These are phyloP conservation scores for Heptranchias perlo DNA, from an alignment of 2,113 vertebrate species.

Conservation along the genomic window DNA sequence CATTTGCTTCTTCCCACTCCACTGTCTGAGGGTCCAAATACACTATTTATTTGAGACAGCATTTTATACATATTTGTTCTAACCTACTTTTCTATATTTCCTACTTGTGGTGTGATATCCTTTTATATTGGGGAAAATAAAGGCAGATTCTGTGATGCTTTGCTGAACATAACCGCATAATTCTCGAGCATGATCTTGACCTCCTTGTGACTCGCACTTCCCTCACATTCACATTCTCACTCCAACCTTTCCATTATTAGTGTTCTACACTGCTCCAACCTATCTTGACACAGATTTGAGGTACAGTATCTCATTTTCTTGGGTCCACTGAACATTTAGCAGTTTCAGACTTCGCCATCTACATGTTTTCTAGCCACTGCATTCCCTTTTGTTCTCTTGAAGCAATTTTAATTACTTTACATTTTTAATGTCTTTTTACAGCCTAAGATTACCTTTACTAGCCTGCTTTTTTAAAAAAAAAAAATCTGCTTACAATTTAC, in stretches of 20 bases:
- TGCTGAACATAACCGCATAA: neutral
- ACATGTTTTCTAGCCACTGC: too few relatives aligned
- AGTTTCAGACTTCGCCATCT: too few relatives aligned
- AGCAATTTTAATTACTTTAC: too few relatives aligned
- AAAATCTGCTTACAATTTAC: neutral
- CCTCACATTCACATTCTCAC: neutral
- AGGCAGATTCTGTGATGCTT: neutral
- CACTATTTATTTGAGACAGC: neutral
- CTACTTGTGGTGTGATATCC: neutral
- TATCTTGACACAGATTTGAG: neutral
- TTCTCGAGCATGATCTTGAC: neutral
- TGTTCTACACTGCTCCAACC: neutral
- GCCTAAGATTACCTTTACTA: neutral
- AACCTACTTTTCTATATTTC: neutral
- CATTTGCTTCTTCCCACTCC: neutral
- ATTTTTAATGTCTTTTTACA: neutral
- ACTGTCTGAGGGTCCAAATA: neutral
- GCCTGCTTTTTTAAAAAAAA: neutral
- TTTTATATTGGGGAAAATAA: neutral
- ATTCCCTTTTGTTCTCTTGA: too few relatives aligned
- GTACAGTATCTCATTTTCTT: neutral
- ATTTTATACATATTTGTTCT: too few relatives aligned
- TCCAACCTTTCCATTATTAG: neutral
- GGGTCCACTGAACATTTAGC: too few relatives aligned
- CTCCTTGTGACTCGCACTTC: neutral